phyloP scores from a whole-genome alignment of 2,888 invertebrate species.

The Hymenopus coronatus region DNA sequence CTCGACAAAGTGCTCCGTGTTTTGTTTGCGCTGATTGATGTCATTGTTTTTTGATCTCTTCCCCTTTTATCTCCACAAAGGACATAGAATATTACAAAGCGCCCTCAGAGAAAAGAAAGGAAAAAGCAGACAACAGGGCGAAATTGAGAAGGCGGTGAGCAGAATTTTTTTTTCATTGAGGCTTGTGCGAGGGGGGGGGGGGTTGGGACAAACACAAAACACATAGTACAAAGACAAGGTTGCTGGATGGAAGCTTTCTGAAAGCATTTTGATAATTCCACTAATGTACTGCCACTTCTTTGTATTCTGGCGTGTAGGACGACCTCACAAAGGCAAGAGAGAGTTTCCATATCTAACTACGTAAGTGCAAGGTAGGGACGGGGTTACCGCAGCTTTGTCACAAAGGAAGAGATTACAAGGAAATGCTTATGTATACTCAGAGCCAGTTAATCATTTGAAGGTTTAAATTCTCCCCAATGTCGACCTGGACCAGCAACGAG shows the following conservation, averaged over 20 bases:
- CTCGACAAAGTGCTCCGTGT: background rate
- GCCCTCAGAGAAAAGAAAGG: background rate
- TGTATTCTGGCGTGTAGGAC: background rate
- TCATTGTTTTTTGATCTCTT: constrained; percentile 31
- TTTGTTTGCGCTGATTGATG: constrained; percentile 33
- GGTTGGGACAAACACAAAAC: background rate
- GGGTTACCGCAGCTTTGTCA: background rate
- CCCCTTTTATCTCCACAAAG: constrained; percentile 18
- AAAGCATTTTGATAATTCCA: constrained; percentile 28
- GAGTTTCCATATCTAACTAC: background rate
- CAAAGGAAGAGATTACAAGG: background rate
- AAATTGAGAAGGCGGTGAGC: background rate
- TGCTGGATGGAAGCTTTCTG: background rate
- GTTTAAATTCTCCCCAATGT: background rate
- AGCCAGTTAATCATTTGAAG: background rate
- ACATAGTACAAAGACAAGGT: background rate
- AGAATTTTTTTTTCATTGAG: background rate
- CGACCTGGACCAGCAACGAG: too few relatives aligned
- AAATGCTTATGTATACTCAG: background rate
- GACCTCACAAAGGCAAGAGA: background rate
- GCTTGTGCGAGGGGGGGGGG: background rate
- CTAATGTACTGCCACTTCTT: constrained; percentile 21
- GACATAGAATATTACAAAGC: constrained; percentile 15
- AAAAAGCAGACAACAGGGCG: constrained; percentile 3
- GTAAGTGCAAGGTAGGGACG: background rate